These are phyloP conservation scores for Eumaeus atala DNA, from an alignment of 1,140 invertebrate genomes.

Conservation along the genomic window DNA sequence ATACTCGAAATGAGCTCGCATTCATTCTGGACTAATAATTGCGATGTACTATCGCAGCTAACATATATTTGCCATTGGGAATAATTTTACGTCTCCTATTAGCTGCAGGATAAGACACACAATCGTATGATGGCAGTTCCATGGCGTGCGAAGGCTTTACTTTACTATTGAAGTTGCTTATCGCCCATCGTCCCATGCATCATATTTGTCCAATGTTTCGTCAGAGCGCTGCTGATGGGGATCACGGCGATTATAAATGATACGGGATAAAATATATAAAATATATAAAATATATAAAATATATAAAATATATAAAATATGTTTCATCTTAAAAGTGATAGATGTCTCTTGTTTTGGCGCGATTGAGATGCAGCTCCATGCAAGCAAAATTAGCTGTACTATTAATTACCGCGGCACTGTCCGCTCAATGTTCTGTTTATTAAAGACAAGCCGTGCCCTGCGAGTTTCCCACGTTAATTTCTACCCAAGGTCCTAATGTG, in stretches of 20 bases:
- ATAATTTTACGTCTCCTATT: background rate
- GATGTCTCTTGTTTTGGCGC: background rate
- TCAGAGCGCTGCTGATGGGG: slow-evolving; percentile 50
- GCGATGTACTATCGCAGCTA: slow-evolving; percentile 36
- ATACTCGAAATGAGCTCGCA: slow-evolving; percentile 63
- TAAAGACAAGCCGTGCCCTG: no score
- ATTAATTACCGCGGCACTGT: no score
- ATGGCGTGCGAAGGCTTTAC: slow-evolving; percentile 21
- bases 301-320: no score
- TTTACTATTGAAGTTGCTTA: slow-evolving; percentile 42
- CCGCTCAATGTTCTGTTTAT: no score
- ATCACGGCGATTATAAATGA: slow-evolving; percentile 56
- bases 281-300: no score
- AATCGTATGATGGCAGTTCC: slow-evolving; percentile 18
- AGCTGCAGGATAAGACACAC: slow-evolving; percentile 20
- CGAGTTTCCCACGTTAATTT: no score
- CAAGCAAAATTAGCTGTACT: no score
- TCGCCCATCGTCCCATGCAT: slow-evolving; percentile 61
- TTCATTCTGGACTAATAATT: slow-evolving; percentile 68
- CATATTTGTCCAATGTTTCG: slow-evolving; percentile 68
- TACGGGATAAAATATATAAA: slow-evolving; percentile 34
- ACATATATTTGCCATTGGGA: slow-evolving; percentile 16
- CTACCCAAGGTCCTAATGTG: no score
- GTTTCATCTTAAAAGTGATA: slow-evolving; percentile 24
- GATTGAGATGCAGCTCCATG: no score